Evolutionary conservation across 2,888 invertebrate genomes (phyloP).

Genomic region (Amblyjoppa proteus): DNA sequence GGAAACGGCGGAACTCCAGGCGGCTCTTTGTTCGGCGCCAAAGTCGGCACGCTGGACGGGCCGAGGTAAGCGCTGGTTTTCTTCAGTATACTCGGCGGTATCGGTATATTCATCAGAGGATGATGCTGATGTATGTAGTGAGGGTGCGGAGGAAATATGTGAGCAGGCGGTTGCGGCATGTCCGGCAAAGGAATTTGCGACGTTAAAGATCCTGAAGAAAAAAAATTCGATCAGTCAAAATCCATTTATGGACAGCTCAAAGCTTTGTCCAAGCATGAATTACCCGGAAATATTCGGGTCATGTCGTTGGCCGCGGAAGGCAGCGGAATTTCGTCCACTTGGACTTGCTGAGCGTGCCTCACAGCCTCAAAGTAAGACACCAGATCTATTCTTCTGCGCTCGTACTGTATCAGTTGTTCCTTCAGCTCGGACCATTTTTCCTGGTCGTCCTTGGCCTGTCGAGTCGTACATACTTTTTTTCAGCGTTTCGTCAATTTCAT

Average conservation of each 20-base stretch:
- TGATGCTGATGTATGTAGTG: slow-evolving; percentile 83
- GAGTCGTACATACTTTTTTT: slow-evolving; percentile 18
- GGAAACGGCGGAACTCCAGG: slow-evolving; percentile 96
- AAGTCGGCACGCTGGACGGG: slow-evolving; percentile 79
- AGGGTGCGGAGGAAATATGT: slow-evolving; percentile 80
- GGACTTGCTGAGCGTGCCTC: slow-evolving; percentile 97
- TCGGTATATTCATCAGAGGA: slow-evolving; percentile 86
- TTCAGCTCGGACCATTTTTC: slow-evolving; percentile 97
- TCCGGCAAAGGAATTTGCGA: slow-evolving; percentile 88
- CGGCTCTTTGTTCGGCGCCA: slow-evolving; percentile 87
- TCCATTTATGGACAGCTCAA: background rate
- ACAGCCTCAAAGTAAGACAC: slow-evolving; percentile 98
- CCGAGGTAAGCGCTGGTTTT: slow-evolving; percentile 88
- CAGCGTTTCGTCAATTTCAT: background rate
- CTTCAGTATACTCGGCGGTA: slow-evolving; percentile 90
- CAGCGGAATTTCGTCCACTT: slow-evolving; percentile 97
- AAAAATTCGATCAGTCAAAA: slow-evolving; percentile 2
- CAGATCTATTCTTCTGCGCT: slow-evolving; percentile 93
- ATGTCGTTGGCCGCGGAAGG: slow-evolving; percentile 87
- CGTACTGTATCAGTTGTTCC: slow-evolving; percentile 96
- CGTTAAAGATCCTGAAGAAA: slow-evolving; percentile 83
- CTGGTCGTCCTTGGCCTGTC: slow-evolving; percentile 97
- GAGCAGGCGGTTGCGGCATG: slow-evolving; percentile 82
- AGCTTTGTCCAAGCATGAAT: background rate
- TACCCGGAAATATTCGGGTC: slow-evolving; percentile 80